Evolutionary conservation across 1,140 invertebrate species (phyloP).

Genomic region (Scaptomyza pallida): DNA sequence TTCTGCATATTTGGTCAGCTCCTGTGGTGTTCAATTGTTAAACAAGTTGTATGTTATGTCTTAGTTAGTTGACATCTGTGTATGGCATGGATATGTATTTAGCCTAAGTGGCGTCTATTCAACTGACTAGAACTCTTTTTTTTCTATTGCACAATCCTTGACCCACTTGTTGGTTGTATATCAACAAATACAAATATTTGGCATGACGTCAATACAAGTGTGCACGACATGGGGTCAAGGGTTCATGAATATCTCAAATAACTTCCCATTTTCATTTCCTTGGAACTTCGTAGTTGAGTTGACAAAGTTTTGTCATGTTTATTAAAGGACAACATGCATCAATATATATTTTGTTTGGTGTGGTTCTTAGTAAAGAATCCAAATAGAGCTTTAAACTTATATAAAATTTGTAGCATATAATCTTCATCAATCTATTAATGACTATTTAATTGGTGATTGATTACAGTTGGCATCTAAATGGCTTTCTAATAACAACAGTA

Average conservation of each 20-base stretch:
- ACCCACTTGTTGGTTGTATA: constrained; percentile 60
- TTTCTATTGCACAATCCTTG: constrained; percentile 55
- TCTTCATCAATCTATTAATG: too few relatives aligned
- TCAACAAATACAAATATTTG: constrained; percentile 18
- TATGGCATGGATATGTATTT: constrained; percentile 15
- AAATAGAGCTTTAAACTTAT: too few relatives aligned
- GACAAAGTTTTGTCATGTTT: not conserved
- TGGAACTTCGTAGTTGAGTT: too few relatives aligned
- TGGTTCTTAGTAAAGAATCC: too few relatives aligned
- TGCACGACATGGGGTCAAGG: constrained; percentile 21
- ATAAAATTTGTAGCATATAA: too few relatives aligned
- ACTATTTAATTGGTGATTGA: not conserved
- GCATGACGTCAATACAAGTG: constrained; percentile 57
- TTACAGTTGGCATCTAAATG: not conserved
- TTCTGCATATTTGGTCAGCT: constrained; percentile 29
- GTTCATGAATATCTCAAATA: constrained; percentile 3
- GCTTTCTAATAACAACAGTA: not conserved
- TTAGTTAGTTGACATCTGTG: constrained; percentile 16
- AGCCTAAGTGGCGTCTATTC: constrained; percentile 23
- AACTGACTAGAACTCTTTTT: constrained; percentile 18
- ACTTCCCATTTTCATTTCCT: not conserved
- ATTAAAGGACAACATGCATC: not conserved
- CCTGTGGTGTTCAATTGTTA: constrained; percentile 22
- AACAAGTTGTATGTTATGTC: constrained; percentile 41
- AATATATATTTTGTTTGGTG: too few relatives aligned